Percentiles rank a stretch among this genome's conserved stretches.
phyloP scores from a whole-genome alignment of 2,888 invertebrate genomes.

The Drosophila stalkeri region DNA sequence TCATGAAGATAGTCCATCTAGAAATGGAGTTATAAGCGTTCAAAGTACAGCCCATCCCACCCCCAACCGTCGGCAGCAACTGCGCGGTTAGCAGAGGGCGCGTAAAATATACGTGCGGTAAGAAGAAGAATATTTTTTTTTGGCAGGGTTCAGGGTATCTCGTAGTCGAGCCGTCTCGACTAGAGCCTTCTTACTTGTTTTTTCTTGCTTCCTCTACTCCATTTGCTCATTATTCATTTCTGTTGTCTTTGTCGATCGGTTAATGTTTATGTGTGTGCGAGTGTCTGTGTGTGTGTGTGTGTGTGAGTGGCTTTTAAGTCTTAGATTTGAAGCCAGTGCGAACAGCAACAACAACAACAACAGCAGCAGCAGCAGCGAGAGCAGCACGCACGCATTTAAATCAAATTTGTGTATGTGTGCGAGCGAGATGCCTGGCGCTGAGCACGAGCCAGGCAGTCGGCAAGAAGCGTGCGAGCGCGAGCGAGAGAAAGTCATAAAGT shows the following conservation, averaged over 20 bases:
- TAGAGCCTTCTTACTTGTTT: too few relatives aligned
- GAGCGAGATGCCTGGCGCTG: conserved; percentile 9
- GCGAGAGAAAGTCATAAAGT: conserved; percentile 83
- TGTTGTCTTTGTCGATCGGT: conserved; percentile 53
- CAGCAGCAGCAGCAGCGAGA: background rate
- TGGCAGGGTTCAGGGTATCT: too few relatives aligned
- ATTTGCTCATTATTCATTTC: conserved; percentile 47
- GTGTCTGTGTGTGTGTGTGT: conserved; percentile 1
- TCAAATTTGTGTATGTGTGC: conserved; percentile 52
- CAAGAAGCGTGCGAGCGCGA: conserved; percentile 11
- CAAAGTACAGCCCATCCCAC: too few relatives aligned
- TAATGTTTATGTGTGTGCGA: conserved; percentile 43
- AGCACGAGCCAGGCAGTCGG: background rate
- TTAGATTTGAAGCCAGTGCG: conserved; percentile 64
- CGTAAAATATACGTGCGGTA: too few relatives aligned
- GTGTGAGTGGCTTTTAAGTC: conserved; percentile 65
- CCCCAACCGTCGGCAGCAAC: too few relatives aligned
- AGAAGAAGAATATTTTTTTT: too few relatives aligned
- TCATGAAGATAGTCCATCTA: too few relatives aligned
- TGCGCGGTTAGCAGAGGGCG: too few relatives aligned
- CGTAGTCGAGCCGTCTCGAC: too few relatives aligned
- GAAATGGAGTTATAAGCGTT: too few relatives aligned
- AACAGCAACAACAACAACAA: conserved; percentile 47
- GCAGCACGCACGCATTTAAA: conserved; percentile 54
- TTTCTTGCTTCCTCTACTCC: background rate